Evolutionary conservation across 2,113 vertebrate genomes (phyloP).

Genomic region (Heterochromis multidens): DNA sequence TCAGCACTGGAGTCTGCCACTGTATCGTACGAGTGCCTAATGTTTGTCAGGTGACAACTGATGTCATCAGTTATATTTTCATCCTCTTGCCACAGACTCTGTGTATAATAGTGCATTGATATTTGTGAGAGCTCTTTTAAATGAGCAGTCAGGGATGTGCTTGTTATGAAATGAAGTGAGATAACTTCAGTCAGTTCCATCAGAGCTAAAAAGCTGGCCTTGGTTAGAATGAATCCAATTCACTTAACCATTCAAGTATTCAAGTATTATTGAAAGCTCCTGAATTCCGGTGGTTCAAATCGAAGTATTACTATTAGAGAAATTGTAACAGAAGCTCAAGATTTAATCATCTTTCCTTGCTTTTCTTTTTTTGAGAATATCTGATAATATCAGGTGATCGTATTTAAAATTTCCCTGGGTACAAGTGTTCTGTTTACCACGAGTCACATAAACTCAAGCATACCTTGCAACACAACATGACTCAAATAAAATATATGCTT

Average conservation of each 20-base stretch:
- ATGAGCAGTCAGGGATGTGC: neutral
- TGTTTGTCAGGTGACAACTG: constrained; percentile 8
- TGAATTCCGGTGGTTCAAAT: neutral
- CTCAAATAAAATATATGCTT: constrained; percentile 23
- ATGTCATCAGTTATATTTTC: constrained; percentile 28
- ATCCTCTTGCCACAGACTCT: neutral
- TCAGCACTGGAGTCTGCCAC: constrained; percentile 10
- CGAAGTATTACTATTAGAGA: neutral
- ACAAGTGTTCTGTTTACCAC: neutral
- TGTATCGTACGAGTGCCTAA: constrained; percentile 50
- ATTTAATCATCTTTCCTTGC: neutral
- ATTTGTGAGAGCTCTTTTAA: neutral
- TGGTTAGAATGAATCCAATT: neutral
- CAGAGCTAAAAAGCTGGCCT: neutral
- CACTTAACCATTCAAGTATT: neutral
- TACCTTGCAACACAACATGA: neutral
- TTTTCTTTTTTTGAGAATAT: neutral
- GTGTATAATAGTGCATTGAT: neutral
- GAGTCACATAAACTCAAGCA: neutral
- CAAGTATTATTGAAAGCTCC: neutral
- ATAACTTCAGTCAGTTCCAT: neutral
- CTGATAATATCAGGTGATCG: neutral
- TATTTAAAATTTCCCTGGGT: neutral
- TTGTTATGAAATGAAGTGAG: neutral
- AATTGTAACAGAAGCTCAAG: neutral